phyloP scores from a whole-genome alignment of 2,888 invertebrate genomes.

The Cristatella mucedo region DNA sequence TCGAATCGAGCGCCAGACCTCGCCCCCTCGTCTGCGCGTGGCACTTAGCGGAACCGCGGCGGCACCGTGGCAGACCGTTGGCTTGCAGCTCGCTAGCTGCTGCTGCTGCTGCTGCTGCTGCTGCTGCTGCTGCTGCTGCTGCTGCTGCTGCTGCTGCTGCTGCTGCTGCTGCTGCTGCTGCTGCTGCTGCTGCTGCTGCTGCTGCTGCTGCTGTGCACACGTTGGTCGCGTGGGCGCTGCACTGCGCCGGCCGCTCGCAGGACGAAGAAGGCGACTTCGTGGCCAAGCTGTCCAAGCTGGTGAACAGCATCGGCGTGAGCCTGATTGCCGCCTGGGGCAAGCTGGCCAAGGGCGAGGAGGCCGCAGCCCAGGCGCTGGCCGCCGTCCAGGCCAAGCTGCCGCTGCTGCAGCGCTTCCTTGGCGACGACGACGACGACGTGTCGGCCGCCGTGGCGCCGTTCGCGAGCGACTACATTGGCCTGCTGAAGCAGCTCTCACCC shows the following conservation, averaged over 20 bases:
- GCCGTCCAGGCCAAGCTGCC: constrained; percentile 40
- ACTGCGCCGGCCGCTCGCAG: constrained; percentile 25
- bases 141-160: too few species aligned
- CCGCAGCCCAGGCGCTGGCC: constrained; percentile 18
- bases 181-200: too few species aligned
- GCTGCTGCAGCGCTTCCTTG: constrained; percentile 40
- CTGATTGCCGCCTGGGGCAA: constrained; percentile 39
- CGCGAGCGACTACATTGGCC: constrained; percentile 40
- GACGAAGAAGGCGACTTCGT: constrained; percentile 42
- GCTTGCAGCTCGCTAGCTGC: too few species aligned
- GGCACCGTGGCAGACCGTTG: too few species aligned
- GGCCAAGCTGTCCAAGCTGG: constrained; percentile 41
- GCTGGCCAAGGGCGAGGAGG: constrained; percentile 24
- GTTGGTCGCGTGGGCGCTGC: neutral
- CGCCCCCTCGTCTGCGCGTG: too few species aligned
- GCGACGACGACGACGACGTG: constrained; percentile 43
- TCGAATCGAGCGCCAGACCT: too few species aligned
- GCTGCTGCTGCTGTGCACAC: too few species aligned
- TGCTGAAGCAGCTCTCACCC: constrained; percentile 36
- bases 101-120: too few species aligned
- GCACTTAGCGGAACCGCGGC: too few species aligned
- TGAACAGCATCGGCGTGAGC: constrained; percentile 39
- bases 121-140: too few species aligned
- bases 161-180: too few species aligned
- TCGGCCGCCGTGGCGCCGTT: constrained; percentile 42